phyloP scores from a whole-genome alignment of 2,113 vertebrate species.

The Ochotona curzoniae region DNA sequence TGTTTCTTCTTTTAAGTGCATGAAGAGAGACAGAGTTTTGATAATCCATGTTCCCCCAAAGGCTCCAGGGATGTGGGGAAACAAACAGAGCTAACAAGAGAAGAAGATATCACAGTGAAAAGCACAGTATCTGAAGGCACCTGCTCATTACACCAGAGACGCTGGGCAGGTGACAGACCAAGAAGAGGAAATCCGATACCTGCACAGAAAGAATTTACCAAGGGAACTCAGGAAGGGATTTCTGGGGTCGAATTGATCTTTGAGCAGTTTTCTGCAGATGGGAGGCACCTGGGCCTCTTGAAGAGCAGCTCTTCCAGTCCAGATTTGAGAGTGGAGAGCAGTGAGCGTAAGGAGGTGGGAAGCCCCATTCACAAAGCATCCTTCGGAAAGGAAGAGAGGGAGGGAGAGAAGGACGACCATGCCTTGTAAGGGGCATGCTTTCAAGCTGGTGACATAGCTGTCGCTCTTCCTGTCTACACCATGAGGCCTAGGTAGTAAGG shows the following conservation, averaged over 20 bases:
- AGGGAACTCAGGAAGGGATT: not conserved
- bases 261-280: not conserved
- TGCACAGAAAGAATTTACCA: not conserved
- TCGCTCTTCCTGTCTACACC: not conserved
- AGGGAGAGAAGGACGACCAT: not conserved
- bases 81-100: not conserved
- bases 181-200: not conserved
- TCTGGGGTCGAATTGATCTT: not conserved
- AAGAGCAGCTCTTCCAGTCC: not conserved
- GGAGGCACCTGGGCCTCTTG: not conserved
- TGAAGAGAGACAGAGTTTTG: constrained; percentile 24
- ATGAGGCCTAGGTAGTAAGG: not conserved
- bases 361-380: not conserved
- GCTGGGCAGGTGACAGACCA: not conserved
- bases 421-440: accelerated
- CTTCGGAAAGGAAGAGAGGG: not conserved
- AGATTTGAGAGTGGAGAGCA: not conserved
- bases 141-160: not conserved
- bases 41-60: constrained; percentile 10
- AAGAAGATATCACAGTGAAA: not conserved
- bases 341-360: not conserved
- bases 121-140: not conserved
- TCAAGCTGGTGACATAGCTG: not conserved
- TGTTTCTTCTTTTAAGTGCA: constrained; percentile 1
- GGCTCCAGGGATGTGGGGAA: constrained; percentile 7